These are phyloP conservation scores for Stenodera caucasica DNA, from an alignment of 2,888 invertebrate genomes.

Conservation along the genomic window DNA sequence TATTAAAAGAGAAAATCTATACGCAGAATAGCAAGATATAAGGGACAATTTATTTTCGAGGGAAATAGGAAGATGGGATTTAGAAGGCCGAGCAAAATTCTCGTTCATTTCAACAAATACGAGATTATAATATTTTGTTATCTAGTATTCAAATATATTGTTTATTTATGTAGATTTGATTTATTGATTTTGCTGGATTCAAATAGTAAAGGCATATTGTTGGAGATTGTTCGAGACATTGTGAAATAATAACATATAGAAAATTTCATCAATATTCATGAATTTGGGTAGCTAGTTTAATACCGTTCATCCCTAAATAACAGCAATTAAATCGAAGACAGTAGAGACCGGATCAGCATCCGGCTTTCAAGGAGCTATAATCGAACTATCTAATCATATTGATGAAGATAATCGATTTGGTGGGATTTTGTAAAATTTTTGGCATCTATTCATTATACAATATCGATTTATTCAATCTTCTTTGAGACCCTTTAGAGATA, in stretches of 20 bases:
- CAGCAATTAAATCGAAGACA: background rate
- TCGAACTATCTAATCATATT: background rate
- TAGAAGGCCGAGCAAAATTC: background rate
- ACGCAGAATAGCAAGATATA: conserved; percentile 9
- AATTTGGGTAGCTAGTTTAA: background rate
- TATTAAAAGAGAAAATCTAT: background rate
- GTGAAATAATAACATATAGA: background rate
- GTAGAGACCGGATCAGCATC: background rate
- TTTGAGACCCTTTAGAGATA: no score
- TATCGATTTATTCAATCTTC: no score
- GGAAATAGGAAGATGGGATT: background rate
- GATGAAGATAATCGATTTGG: background rate
- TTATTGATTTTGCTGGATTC: background rate
- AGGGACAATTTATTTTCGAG: conserved; percentile 20
- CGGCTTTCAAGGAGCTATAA: background rate
- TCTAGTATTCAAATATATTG: no score
- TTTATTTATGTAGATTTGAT: background rate
- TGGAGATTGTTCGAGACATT: background rate
- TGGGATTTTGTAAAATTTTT: background rate
- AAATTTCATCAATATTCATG: conserved; percentile 24
- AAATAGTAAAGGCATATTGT: background rate
- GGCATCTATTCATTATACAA: no score
- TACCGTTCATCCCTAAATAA: background rate
- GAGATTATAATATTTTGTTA: conserved; percentile 18
- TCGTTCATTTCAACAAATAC: conserved; percentile 18